These are phyloP conservation scores for Sitophilus oryzae DNA, from an alignment of 1,140 invertebrate species.

Conservation along the genomic window DNA sequence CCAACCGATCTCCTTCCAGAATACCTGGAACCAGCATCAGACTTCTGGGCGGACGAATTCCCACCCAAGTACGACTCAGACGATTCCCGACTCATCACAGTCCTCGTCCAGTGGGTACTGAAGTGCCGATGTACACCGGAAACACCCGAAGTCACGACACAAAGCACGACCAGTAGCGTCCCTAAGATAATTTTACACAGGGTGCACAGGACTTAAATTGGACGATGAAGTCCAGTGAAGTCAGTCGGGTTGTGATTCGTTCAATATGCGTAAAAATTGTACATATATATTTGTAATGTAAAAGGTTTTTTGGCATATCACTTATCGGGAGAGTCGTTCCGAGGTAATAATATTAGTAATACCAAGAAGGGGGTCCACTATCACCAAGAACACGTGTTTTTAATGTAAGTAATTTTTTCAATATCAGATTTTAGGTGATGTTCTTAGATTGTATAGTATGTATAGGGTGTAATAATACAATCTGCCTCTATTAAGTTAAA, in stretches of 20 bases:
- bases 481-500: too few relatives aligned
- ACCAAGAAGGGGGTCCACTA: background rate
- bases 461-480: too few relatives aligned
- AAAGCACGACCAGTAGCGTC: constrained; percentile 1
- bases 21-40: constrained; percentile 37
- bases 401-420: too few relatives aligned
- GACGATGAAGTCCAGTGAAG: background rate
- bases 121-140: constrained; percentile 36
- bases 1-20: constrained; percentile 34
- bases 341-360: background rate
- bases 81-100: constrained; percentile 30
- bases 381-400: background rate
- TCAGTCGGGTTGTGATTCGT: background rate
- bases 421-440: too few relatives aligned
- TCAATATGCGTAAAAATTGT: background rate
- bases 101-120: constrained; percentile 40
- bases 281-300: background rate
- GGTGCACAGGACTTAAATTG: constrained; percentile 36
- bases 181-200: constrained; percentile 35
- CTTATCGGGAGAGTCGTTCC: too few relatives aligned
- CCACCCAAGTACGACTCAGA: constrained; percentile 27
- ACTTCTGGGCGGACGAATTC: constrained; percentile 36
- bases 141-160: constrained; percentile 18
- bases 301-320: background rate
- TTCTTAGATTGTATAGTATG: too few relatives aligned